A percentile compares a stretch with the other conserved stretches of the same genome.
These are phyloP conservation scores for Nothura maculosa DNA, from an alignment of 2,797 vertebrate genomes.

Conservation along the genomic window DNA sequence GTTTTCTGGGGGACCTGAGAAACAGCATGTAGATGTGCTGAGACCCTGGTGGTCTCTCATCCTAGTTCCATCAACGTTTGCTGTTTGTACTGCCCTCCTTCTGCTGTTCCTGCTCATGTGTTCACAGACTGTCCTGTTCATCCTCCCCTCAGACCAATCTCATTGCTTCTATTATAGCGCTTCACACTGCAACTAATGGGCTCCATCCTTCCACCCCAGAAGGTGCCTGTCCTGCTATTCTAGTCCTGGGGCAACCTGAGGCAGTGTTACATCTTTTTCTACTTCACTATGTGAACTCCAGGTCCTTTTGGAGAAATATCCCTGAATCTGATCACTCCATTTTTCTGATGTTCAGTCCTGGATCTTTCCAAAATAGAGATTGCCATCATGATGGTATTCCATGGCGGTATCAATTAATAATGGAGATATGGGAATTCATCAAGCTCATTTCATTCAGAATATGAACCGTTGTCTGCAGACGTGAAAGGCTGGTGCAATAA, in stretches of 20 bases:
- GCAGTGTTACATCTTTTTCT: background rate
- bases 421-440: background rate
- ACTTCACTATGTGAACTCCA: background rate
- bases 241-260: background rate
- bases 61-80: background rate
- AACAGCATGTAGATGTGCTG: background rate
- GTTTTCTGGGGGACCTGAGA: background rate
- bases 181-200: background rate
- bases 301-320: background rate
- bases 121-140: background rate
- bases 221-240: background rate
- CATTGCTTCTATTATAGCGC: background rate
- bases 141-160: background rate
- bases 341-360: background rate
- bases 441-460: background rate
- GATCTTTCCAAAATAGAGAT: background rate
- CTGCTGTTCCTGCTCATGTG: background rate
- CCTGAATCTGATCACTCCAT: fast-evolving
- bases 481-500: background rate
- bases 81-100: background rate
- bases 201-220: background rate
- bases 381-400: background rate
- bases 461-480: background rate
- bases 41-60: background rate
- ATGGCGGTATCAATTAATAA: background rate